phyloP scores from a whole-genome alignment of 1,140 invertebrate species.

The Neuroterus valhalla region DNA sequence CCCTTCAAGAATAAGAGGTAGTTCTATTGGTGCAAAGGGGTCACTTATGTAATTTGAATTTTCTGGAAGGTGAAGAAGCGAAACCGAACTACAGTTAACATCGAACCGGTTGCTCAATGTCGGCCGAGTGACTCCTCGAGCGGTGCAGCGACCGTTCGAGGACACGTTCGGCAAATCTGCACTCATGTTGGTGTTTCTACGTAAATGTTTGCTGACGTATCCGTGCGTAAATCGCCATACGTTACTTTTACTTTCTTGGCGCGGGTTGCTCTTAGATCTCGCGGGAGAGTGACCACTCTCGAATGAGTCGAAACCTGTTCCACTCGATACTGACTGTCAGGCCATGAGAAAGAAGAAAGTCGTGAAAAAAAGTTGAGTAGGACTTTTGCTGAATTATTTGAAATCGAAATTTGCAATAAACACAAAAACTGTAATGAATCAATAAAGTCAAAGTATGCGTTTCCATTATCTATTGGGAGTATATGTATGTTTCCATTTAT shows the following conservation, averaged over 20 bases:
- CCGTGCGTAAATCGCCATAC: slow-evolving; percentile 25
- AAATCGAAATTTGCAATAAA: no score
- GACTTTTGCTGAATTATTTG: no score
- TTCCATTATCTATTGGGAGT: no score
- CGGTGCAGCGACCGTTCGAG: slow-evolving; percentile 73
- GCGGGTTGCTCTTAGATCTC: neutral
- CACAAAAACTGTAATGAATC: no score
- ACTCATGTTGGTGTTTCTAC: slow-evolving; percentile 59
- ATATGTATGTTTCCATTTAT: no score
- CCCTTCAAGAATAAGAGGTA: neutral
- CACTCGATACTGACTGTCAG: neutral
- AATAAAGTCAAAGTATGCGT: no score
- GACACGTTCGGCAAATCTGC: slow-evolving; percentile 67
- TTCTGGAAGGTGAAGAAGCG: slow-evolving; percentile 60
- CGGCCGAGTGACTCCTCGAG: slow-evolving; percentile 62
- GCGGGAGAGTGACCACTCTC: slow-evolving; percentile 8
- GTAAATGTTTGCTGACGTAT: slow-evolving; percentile 39
- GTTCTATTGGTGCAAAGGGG: neutral
- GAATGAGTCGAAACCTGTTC: slow-evolving; percentile 6
- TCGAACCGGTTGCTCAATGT: slow-evolving; percentile 68
- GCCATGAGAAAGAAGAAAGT: neutral
- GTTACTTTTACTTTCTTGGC: slow-evolving; percentile 59
- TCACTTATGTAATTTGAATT: slow-evolving; percentile 60
- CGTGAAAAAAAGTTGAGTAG: neutral
- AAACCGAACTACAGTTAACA: slow-evolving; percentile 56